Percentiles rank a stretch among this genome's conserved stretches.
Conservation (phyloP, 1,140 invertebrate species). For the Magallana gigas region DNA sequence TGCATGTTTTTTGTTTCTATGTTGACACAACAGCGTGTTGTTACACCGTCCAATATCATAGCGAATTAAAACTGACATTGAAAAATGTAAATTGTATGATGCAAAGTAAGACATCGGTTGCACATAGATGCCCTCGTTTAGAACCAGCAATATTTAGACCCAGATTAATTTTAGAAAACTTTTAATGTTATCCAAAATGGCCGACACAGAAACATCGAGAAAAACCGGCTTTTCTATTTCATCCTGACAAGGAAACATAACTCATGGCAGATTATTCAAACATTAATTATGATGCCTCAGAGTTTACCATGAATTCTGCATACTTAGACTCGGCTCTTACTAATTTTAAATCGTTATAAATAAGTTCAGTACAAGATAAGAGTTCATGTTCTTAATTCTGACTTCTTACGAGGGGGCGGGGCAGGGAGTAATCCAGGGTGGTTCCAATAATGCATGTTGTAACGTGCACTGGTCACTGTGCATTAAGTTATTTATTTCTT, state of each 20-base stretch:
- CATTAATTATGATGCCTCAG: too few species aligned
- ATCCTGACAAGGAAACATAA: slow-evolving; percentile 14
- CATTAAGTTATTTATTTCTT: too few species aligned
- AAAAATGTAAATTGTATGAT: too few species aligned
- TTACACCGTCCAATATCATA: too few species aligned
- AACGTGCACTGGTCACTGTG: not conserved
- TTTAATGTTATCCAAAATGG: slow-evolving; percentile 34
- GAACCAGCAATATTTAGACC: not conserved
- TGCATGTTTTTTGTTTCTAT: not conserved
- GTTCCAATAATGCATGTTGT: not conserved
- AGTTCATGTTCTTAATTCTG: not conserved
- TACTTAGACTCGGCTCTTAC: not conserved
- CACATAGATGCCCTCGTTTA: too few species aligned
- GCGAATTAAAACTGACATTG: too few species aligned
- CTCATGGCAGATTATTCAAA: not conserved
- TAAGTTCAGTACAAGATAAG: too few species aligned
- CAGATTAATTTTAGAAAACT: not conserved
- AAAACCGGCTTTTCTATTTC: slow-evolving; percentile 13
- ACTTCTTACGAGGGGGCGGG: not conserved
- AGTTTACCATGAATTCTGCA: too few species aligned
- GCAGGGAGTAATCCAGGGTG: not conserved
- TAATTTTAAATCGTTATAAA: not conserved
- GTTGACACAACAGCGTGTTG: not conserved
- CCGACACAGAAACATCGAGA: not conserved
- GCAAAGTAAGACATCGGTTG: too few species aligned